Percentiles rank a stretch among this genome's conserved stretches.
Evolutionary conservation across 2,113 vertebrate genomes (phyloP).

Genomic region (Muscicapa adusta): DNA sequence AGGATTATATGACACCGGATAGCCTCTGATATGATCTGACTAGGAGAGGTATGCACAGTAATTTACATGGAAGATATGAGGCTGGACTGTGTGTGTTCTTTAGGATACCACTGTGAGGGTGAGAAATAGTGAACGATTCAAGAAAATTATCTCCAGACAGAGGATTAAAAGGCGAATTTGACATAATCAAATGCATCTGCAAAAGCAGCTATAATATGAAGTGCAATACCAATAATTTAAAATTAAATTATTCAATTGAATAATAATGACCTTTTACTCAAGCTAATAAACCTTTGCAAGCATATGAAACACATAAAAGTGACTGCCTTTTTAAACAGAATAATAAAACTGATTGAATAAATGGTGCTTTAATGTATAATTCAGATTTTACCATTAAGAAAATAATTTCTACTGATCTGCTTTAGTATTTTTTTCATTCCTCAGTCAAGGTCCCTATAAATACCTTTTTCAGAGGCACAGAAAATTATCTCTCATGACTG

Average conservation of each 20-base stretch:
- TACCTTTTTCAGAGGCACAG: not conserved
- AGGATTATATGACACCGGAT: constrained; percentile 4
- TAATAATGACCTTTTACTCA: constrained; percentile 19
- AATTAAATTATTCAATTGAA: constrained; percentile 11
- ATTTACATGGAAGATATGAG: not conserved
- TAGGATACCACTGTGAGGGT: not conserved
- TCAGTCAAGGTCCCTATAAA: not conserved
- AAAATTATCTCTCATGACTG: not conserved
- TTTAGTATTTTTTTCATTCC: not conserved
- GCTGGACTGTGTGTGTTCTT: not conserved
- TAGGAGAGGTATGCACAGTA: not conserved
- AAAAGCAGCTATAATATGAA: constrained; percentile 19
- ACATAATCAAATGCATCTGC: constrained; percentile 8
- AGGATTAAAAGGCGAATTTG: not conserved
- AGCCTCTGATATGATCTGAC: not conserved
- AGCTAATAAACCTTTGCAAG: constrained; percentile 34
- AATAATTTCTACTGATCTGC: constrained; percentile 30
- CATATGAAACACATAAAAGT: not conserved
- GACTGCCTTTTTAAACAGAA: constrained; percentile 25
- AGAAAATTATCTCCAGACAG: constrained; percentile 30
- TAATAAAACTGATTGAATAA: constrained; percentile 47
- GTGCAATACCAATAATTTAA: not conserved
- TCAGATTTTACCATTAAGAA: constrained; percentile 31
- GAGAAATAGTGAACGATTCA: not conserved
- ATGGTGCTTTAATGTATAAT: constrained; percentile 52